Conservation (phyloP, 2,113 vertebrate genomes). For the Burhinus bistriatus region DNA sequence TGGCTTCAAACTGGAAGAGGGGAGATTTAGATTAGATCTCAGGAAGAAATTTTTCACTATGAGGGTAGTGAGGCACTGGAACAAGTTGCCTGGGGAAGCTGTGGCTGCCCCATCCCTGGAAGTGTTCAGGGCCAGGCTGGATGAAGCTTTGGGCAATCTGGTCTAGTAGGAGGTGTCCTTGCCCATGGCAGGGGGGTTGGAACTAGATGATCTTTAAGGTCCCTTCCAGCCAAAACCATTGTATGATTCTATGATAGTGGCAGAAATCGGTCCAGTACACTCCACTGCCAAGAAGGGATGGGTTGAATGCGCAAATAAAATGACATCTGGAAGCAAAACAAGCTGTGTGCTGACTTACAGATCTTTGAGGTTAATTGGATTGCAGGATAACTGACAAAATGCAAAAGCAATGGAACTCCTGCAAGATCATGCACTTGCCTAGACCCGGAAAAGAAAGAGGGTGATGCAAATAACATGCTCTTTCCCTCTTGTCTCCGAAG, state of each 20-base stretch:
- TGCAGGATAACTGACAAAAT: background rate
- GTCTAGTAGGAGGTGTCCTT: no score
- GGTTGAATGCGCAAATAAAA: background rate
- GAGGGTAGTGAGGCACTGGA: no score
- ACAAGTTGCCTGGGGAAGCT: no score
- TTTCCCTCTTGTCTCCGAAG: background rate
- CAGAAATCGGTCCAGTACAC: background rate
- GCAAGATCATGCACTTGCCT: fast-evolving
- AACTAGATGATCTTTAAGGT: no score
- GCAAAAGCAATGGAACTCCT: background rate
- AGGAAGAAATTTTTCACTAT: no score
- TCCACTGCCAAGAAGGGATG: background rate
- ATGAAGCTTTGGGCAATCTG: no score
- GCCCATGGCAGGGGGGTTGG: no score
- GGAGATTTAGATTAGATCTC: no score
- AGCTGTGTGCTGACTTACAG: background rate
- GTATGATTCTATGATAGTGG: background rate
- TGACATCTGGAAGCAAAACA: background rate
- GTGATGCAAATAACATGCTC: background rate
- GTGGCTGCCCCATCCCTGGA: no score
- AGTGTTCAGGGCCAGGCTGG: no score
- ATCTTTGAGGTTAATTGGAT: background rate
- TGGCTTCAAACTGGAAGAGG: no score
- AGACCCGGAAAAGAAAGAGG: background rate
- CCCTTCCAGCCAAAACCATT: no score